Evolutionary conservation across 2,113 vertebrate species (phyloP).

Genomic region (Saguinus imperator): DNA sequence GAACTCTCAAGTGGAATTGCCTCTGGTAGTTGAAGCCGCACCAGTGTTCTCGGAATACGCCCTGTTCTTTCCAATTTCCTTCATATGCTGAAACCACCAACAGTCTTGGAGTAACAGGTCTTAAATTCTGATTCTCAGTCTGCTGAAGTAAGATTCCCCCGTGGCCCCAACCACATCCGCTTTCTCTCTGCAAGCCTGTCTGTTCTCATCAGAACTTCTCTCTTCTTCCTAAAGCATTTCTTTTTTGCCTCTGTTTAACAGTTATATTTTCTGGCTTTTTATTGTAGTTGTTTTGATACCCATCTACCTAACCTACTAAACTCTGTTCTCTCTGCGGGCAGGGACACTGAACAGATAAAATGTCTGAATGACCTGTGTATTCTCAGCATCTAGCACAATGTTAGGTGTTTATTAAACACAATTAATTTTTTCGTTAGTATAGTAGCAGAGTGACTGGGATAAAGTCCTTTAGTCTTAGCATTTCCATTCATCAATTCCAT

Average conservation of each 20-base stretch:
- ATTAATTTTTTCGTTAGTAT: background rate
- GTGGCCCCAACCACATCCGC: background rate
- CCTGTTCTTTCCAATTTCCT: background rate
- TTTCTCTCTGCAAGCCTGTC: background rate
- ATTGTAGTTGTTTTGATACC: background rate
- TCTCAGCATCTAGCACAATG: background rate
- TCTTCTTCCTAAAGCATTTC: conserved; percentile 1
- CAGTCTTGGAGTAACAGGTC: background rate
- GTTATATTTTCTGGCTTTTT: background rate
- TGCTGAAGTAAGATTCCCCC: background rate
- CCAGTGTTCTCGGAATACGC: background rate
- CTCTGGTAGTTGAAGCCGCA: background rate
- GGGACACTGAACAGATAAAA: background rate
- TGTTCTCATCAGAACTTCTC: background rate
- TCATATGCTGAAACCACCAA: background rate
- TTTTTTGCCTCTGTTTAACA: background rate
- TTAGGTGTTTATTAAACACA: background rate
- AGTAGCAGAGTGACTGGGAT: background rate
- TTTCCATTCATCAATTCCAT: background rate
- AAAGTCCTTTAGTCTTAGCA: background rate
- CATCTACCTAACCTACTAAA: background rate
- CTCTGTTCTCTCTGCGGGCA: background rate
- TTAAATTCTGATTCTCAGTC: background rate
- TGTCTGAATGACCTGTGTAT: background rate
- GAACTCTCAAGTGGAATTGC: background rate